Evolutionary conservation across 2,113 vertebrate genomes (phyloP).

Genomic region (Trinectes maculatus): DNA sequence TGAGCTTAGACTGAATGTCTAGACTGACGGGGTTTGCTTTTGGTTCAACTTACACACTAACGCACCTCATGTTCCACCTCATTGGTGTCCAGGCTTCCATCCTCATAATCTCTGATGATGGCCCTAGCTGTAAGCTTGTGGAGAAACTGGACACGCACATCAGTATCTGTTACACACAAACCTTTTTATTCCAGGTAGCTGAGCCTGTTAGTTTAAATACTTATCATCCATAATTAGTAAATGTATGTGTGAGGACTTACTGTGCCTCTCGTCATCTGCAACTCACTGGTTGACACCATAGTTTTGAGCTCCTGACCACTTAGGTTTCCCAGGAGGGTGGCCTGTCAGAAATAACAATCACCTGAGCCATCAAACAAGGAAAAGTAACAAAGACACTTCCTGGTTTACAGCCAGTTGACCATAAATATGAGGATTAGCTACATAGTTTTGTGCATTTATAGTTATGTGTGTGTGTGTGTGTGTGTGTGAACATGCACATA

Average conservation of each 20-base stretch:
- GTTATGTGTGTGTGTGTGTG: too few relatives aligned
- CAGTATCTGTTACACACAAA: background rate
- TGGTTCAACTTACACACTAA: too few relatives aligned
- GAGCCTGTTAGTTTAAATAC: too few relatives aligned
- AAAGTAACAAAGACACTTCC: too few relatives aligned
- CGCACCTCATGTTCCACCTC: constrained; percentile 87
- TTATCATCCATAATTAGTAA: too few relatives aligned
- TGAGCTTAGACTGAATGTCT: background rate
- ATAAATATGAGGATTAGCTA: too few relatives aligned
- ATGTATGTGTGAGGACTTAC: constrained; percentile 79
- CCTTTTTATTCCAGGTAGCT: background rate
- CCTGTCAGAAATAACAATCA: constrained; percentile 69
- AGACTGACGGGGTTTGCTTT: too few relatives aligned
- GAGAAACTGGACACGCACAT: constrained; percentile 81
- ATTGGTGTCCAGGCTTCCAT: constrained; percentile 82
- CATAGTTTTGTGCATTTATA: too few relatives aligned
- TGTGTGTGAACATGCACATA: too few relatives aligned
- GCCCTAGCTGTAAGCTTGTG: constrained; percentile 89
- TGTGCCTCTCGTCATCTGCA: constrained; percentile 90
- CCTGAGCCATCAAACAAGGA: background rate
- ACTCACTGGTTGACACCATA: constrained; percentile 89
- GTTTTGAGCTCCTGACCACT: constrained; percentile 83
- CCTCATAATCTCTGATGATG: constrained; percentile 89
- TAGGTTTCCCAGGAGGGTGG: constrained; percentile 83
- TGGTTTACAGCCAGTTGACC: too few relatives aligned